Evolutionary conservation across 2,797 vertebrate species (phyloP), one percentile per base, ranked within the genome.

Genomic region (Antennarius maculatus): DNA sequence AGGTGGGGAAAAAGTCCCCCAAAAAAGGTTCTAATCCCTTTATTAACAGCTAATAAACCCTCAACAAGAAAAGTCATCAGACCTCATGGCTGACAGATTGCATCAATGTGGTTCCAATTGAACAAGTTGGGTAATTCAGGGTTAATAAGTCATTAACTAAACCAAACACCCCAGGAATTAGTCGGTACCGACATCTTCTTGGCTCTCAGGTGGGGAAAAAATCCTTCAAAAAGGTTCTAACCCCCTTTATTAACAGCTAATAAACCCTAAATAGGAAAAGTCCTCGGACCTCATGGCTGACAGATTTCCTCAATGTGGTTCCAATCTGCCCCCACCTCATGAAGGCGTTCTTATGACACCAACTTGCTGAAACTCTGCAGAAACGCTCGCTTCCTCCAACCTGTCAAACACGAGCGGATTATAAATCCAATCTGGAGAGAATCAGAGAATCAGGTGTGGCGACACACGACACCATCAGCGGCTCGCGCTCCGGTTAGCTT

Each of bases 391-490:
- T 75, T 84, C 61, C 57, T 73, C 17, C 3, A 23, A 49, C 9
- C 11, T 18, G 61, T 50, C 11, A 31, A 47, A 42, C 1, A 0
- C 41, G 49, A 69, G 2, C n/a, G 43, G 54, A 72, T 71, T 56
- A 34, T 8, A 72, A 56, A 52, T n/a, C 51, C 0, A 69, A 53
- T 39, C 53, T 77, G 65, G 51, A 71, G 57, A 63, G 11, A 16
- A 54, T 70, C 57, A 66, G 34, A 50, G 15, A 50, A 13, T 15
- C 42, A 15, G 58, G 56, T 62, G 71, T 34, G 48, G 34, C 65
- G 29, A 41, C 48, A 15, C 39, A 48, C 55, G 43, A 65, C 68
- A 6, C 13, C 47, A 4, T 6, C 46, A 28, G n/a, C 54, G 14
- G n/a, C 15, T 41, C 16, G 57, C 39, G 37, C 47, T 16, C 3